phyloP scores from a whole-genome alignment of 2,113 vertebrate genomes.

The Channa maculata region DNA sequence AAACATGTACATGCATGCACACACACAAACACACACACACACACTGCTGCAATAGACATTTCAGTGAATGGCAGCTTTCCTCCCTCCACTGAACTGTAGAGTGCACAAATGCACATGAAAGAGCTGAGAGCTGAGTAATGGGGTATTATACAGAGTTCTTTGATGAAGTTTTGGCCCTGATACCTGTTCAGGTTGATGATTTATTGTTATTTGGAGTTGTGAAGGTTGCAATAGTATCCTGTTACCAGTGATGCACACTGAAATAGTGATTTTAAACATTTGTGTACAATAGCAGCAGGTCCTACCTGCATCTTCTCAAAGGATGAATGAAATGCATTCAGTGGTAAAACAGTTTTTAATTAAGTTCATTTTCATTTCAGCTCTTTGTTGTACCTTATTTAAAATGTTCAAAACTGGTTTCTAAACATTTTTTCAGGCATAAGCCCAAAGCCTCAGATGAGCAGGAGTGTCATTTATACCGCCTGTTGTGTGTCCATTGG shows the following conservation, averaged over 20 bases:
- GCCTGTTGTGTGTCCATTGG: too few relatives aligned
- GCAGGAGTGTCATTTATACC: too few relatives aligned
- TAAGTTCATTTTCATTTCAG: too few relatives aligned
- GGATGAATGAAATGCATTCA: not conserved
- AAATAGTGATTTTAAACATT: not conserved
- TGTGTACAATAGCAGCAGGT: not conserved
- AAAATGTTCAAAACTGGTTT: too few relatives aligned
- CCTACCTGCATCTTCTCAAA: not conserved
- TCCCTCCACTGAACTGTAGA: slow-evolving; percentile 10
- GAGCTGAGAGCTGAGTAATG: slow-evolving; percentile 3
- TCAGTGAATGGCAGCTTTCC: slow-evolving; percentile 35
- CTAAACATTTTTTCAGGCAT: too few relatives aligned
- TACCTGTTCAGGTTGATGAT: slow-evolving; percentile 18
- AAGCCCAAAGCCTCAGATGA: too few relatives aligned
- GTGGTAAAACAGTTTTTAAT: too few relatives aligned
- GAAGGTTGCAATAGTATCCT: not conserved
- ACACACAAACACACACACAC: not conserved
- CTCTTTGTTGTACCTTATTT: too few relatives aligned
- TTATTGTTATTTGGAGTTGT: not conserved
- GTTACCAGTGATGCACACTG: not conserved
- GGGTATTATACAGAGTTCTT: not conserved
- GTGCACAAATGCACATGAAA: slow-evolving; percentile 12
- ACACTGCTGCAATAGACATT: not conserved
- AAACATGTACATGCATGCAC: not conserved
- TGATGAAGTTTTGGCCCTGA: not conserved